phyloP scores from a whole-genome alignment of 2,797 vertebrate genomes.

The Gymnothorax javanicus region DNA sequence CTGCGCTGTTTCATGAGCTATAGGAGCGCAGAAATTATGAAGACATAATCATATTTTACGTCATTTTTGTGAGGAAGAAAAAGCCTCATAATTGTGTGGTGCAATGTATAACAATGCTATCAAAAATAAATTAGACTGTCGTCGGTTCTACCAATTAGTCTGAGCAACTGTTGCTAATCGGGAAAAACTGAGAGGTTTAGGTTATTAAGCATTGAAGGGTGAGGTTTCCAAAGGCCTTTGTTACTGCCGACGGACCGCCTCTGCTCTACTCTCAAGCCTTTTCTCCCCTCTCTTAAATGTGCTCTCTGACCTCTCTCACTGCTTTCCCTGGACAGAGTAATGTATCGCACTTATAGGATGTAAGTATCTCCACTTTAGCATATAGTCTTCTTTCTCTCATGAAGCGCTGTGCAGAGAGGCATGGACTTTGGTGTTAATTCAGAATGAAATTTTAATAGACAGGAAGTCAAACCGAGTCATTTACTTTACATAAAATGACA shows the following conservation, averaged over 20 bases:
- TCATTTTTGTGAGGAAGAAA: too few relatives aligned
- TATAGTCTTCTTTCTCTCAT: conserved; percentile 35
- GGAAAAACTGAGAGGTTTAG: too few relatives aligned
- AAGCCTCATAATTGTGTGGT: too few relatives aligned
- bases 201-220: too few relatives aligned
- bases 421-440: not conserved
- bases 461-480: not conserved
- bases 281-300: conserved; percentile 77
- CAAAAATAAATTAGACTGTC: too few relatives aligned
- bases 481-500: not conserved
- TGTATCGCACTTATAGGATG: conserved; percentile 99
- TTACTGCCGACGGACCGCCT: not conserved
- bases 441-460: not conserved
- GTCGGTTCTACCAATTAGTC: too few relatives aligned
- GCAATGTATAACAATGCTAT: too few relatives aligned
- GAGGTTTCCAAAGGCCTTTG: too few relatives aligned
- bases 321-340: conserved; percentile 97
- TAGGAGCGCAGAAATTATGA: too few relatives aligned
- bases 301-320: conserved; percentile 89
- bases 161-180: too few relatives aligned
- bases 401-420: conserved; percentile 31
- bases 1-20: too few relatives aligned
- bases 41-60: too few relatives aligned
- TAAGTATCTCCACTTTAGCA: conserved; percentile 81
- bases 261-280: conserved; percentile 63